phyloP scores from a whole-genome alignment of 2,113 vertebrate species.

The Amazona guildingii region DNA sequence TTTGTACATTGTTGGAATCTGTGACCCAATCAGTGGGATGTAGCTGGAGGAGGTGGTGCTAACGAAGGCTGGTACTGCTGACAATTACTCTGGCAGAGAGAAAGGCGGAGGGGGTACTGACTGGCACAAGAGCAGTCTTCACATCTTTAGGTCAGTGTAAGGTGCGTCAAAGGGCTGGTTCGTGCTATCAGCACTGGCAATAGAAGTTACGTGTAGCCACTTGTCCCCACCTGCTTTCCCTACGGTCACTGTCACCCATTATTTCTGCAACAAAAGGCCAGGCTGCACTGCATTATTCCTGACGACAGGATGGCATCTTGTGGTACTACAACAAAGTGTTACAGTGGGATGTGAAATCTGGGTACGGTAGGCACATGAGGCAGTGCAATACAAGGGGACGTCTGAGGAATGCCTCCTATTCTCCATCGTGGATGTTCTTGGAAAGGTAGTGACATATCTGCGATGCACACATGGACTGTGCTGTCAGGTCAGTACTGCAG shows the following conservation, averaged over 20 bases:
- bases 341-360: neutral
- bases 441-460: neutral
- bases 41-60: slow-evolving; percentile 60
- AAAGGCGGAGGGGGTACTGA: neutral
- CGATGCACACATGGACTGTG: rapidly evolving
- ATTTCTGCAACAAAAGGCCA: neutral
- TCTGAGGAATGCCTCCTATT: neutral
- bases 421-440: neutral
- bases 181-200: neutral
- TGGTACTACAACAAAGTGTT: neutral
- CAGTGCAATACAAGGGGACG: neutral
- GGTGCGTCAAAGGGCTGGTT: neutral
- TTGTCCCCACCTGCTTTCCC: neutral
- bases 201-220: neutral
- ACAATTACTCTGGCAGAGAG: neutral
- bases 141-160: neutral
- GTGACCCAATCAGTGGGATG: slow-evolving; percentile 56
- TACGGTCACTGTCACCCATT: neutral
- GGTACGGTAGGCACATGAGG: neutral
- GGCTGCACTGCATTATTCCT: neutral
- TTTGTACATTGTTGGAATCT: slow-evolving; percentile 74
- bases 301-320: neutral
- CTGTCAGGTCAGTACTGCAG: neutral
- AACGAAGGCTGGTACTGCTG: slow-evolving; percentile 53
- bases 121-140: neutral